Conservation (phyloP, 2,888 invertebrate genomes). For the Calliopum simillimum region DNA sequence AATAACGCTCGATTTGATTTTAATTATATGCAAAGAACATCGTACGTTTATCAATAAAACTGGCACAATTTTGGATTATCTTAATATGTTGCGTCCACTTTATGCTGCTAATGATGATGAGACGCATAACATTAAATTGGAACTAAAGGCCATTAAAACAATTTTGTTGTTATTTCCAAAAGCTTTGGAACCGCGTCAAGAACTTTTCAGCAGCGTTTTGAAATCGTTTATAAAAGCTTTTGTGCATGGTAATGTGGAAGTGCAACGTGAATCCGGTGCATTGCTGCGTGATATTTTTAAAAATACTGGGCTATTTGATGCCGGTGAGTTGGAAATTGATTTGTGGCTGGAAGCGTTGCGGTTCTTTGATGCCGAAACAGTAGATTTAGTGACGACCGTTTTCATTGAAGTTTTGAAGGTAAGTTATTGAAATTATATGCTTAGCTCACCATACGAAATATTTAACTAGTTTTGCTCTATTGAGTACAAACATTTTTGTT, state of each 20-base stretch:
- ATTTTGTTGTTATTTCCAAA: constrained; percentile 67
- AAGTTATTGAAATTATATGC: neutral
- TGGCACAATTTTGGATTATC: constrained; percentile 61
- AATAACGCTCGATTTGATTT: constrained; percentile 60
- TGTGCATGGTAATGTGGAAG: constrained; percentile 58
- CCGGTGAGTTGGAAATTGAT: constrained; percentile 72
- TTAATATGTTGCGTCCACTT: constrained; percentile 62
- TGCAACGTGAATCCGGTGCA: constrained; percentile 69
- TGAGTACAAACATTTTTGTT: too few species aligned
- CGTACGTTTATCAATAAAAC: constrained; percentile 64
- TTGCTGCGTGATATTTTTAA: constrained; percentile 72
- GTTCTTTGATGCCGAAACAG: constrained; percentile 50
- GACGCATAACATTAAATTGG: constrained; percentile 53
- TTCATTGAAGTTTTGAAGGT: constrained; percentile 55
- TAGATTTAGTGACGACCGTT: constrained; percentile 55
- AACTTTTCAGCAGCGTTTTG: constrained; percentile 71
- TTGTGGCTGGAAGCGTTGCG: constrained; percentile 72
- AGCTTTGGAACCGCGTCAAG: constrained; percentile 69
- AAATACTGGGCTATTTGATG: constrained; percentile 74
- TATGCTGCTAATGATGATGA: constrained; percentile 51
- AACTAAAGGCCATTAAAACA: constrained; percentile 65
- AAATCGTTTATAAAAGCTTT: constrained; percentile 72
- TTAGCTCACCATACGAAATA: neutral
- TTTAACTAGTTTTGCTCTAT: too few species aligned
- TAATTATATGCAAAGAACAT: constrained; percentile 63